Conservation (phyloP, 2,797 vertebrate species). For the Pogoniulus pusillus region DNA sequence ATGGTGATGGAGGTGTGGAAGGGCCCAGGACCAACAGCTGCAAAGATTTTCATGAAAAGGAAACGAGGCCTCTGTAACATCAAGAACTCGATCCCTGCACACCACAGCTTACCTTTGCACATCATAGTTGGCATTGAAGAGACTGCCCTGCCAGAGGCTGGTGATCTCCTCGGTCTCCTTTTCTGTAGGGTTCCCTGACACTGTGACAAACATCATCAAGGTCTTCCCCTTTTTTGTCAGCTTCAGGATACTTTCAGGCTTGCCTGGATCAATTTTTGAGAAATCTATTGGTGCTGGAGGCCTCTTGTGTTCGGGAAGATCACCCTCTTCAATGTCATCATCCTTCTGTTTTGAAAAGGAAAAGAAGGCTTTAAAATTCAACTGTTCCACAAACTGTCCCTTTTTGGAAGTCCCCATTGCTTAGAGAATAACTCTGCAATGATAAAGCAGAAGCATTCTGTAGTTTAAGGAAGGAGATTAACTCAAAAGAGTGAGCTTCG, state of each 20-base stretch:
- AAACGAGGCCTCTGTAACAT: not conserved
- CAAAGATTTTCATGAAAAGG: not conserved
- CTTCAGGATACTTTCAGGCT: conserved; percentile 90
- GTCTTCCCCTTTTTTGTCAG: conserved; percentile 96
- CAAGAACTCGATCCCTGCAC: not conserved
- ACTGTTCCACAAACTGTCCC: not conserved
- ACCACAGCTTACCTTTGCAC: conserved; percentile 85
- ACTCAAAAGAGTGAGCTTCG: not conserved
- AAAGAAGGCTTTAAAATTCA: not conserved
- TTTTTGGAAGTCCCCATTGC: not conserved
- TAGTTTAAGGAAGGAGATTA: not conserved
- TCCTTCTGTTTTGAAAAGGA: conserved; percentile 80
- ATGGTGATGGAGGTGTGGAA: not conserved
- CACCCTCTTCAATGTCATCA: conserved; percentile 95
- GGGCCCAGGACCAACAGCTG: not conserved
- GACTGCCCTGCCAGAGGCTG: conserved; percentile 92
- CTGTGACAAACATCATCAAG: conserved; percentile 94
- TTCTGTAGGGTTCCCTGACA: conserved; percentile 90
- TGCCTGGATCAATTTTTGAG: conserved; percentile 88
- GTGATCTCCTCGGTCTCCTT: conserved; percentile 96
- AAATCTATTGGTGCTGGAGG: conserved; percentile 91
- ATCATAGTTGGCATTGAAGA: conserved; percentile 97
- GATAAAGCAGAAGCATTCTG: not conserved
- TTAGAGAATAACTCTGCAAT: not conserved
- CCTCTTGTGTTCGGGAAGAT: conserved; percentile 93